Conservation (phyloP, 2,113 vertebrate species). For the Lethenteron reissneri region DNA sequence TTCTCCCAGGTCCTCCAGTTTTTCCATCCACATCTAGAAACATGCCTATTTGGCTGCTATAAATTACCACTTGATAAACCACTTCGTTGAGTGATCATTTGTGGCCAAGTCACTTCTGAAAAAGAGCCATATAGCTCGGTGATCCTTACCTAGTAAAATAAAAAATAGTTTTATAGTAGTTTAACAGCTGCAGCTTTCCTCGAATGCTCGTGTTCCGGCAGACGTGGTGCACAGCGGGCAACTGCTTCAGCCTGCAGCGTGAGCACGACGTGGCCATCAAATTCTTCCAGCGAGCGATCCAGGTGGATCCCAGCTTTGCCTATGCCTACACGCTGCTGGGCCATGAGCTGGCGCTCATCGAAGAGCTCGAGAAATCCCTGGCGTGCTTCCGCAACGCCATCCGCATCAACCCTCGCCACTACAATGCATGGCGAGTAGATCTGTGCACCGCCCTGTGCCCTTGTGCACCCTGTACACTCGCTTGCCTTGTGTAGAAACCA, state of each 20-base stretch:
- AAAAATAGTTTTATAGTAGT: too few species aligned
- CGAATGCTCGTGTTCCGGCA: slow-evolving; percentile 15
- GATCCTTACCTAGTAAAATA: too few species aligned
- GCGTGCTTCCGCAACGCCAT: slow-evolving; percentile 91
- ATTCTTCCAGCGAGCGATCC: slow-evolving; percentile 95
- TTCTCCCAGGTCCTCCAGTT: too few species aligned
- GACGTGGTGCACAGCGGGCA: slow-evolving; percentile 95
- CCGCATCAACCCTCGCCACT: slow-evolving; percentile 75
- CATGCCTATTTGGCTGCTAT: not conserved
- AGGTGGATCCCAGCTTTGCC: slow-evolving; percentile 85
- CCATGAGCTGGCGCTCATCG: slow-evolving; percentile 81
- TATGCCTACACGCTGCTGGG: slow-evolving; percentile 89
- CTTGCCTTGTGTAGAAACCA: not conserved
- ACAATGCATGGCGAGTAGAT: slow-evolving; percentile 53
- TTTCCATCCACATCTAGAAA: not conserved
- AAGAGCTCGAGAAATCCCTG: slow-evolving; percentile 79
- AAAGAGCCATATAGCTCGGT: not conserved
- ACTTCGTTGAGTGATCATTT: not conserved
- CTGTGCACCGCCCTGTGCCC: not conserved
- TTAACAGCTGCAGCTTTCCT: too few species aligned
- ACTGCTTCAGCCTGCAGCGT: slow-evolving; percentile 91
- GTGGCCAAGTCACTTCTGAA: not conserved
- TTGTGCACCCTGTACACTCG: not conserved
- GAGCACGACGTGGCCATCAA: slow-evolving; percentile 97
- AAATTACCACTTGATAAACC: not conserved